Base-by-base conservation (phyloP, 2,113 vertebrate species). In the Atlantisia rogersi region DNA sequence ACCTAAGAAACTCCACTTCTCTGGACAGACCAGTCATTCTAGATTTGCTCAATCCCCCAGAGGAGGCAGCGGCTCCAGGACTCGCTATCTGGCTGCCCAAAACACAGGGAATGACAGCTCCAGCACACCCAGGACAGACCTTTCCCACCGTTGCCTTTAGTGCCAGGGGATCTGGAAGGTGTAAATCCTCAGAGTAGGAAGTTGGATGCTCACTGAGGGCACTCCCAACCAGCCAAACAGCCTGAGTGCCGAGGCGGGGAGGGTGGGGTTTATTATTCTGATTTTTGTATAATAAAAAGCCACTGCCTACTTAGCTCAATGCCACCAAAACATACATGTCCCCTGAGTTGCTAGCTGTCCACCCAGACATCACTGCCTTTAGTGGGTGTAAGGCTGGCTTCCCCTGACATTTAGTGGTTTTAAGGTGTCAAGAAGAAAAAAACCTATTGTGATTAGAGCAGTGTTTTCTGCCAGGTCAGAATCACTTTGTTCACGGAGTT, bases 351-450 rank as follows among this genome's bases (percentile, higher is more conserved):
- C 74, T 40, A 6, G 15, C 11, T 84, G 40, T n/a, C 53, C 28
- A n/a, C n/a, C 21, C 67, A 78, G 70, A 79, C 15, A 71, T 13
- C 39, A 7, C 19, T 59, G 20, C 60, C 42, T 64, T 58, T 5
- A 1, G 60, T 17, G 8, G 31, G 22, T 63, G 11, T 15, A 37
- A 89, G 21, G 12, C 13, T 68, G 52, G 13, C 31, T 76, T 15
- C 16, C 25, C 39, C n/a, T 31, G 59, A 28, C n/a, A 71, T 32
- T 35, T 35, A 32, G 28, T 3, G 10, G 20, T 62, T 77, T 78
- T 59, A 79, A 64, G n/a, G 75, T 82, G 31, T 8, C 46, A 84
- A 76, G 46, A 82, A 86, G 44, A 35, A 88, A 88, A 88, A 87
- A 85, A 15, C 20, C 5, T 32, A 9, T 0, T 75, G 20, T 0